Conservation (phyloP, 2,888 invertebrate genomes). For the Drosophila eohydei region DNA sequence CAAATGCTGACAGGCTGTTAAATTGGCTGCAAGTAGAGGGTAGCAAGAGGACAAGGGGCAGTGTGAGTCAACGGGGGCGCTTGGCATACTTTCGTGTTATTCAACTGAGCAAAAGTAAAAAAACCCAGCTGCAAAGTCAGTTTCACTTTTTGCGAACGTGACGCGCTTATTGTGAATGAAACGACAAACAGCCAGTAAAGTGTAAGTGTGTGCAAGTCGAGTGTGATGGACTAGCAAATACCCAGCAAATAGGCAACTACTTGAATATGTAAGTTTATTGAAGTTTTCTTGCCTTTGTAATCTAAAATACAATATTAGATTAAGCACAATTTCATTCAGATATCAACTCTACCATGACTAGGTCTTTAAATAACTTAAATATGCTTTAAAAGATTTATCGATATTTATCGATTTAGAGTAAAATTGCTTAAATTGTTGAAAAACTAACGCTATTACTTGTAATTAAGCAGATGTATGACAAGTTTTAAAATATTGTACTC, state of each 20-base stretch:
- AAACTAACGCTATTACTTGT: too few species aligned
- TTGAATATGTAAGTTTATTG: not conserved
- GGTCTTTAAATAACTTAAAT: too few species aligned
- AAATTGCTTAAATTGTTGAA: not conserved
- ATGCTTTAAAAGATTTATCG: not conserved
- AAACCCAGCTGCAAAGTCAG: conserved; percentile 53
- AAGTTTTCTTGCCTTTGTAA: too few species aligned
- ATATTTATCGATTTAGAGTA: not conserved
- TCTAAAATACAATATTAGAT: too few species aligned
- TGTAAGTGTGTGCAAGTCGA: not conserved
- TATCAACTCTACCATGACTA: too few species aligned
- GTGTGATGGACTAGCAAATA: not conserved
- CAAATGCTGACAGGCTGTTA: conserved; percentile 89
- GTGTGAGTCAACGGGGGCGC: conserved; percentile 5
- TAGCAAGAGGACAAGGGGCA: not conserved
- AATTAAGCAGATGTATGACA: too few species aligned
- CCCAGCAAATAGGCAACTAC: not conserved
- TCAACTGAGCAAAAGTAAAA: conserved; percentile 54
- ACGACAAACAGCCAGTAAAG: conserved; percentile 11
- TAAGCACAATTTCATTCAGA: not conserved
- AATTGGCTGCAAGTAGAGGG: conserved; percentile 67
- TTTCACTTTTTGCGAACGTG: conserved; percentile 81
- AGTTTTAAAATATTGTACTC: too few species aligned
- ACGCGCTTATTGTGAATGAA: conserved; percentile 53
- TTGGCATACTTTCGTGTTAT: conserved; percentile 70